Percentiles rank a stretch among this genome's conserved stretches.
These are phyloP conservation scores for Sinocyclocheilus anophthalmus DNA, from an alignment of 2,113 vertebrate species.

Conservation along the genomic window DNA sequence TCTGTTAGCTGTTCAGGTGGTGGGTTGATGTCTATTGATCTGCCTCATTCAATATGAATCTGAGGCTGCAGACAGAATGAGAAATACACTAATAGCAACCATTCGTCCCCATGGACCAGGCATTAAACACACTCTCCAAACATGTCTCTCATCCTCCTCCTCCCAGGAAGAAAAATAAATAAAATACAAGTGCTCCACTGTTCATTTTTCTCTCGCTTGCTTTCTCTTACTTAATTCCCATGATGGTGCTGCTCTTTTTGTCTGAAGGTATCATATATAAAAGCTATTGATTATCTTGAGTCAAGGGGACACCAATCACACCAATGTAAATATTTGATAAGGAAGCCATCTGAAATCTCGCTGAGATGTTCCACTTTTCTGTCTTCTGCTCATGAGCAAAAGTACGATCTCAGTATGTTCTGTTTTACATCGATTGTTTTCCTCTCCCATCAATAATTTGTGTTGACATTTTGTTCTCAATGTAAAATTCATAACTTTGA, in stretches of 20 bases:
- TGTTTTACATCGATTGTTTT: conserved; percentile 5
- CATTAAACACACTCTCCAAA: conserved; percentile 48
- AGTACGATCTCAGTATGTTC: not conserved
- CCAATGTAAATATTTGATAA: conserved; percentile 58
- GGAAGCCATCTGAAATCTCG: conserved; percentile 31
- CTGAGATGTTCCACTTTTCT: conserved; percentile 40
- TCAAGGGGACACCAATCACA: conserved; percentile 41
- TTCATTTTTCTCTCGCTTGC: conserved; percentile 27
- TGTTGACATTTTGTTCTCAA: not conserved
- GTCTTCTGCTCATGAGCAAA: not conserved
- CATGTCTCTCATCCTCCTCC: conserved; percentile 27
- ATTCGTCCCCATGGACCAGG: conserved; percentile 45
- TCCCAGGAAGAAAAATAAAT: not conserved
- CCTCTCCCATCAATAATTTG: not conserved
- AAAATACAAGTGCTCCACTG: conserved; percentile 18
- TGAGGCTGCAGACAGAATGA: conserved; percentile 45
- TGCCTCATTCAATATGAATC: conserved; percentile 54
- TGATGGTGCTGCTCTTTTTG: conserved; percentile 25
- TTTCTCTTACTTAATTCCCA: conserved; percentile 27
- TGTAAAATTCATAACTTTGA: not conserved
- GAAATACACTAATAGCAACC: conserved; percentile 44
- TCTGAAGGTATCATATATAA: conserved; percentile 43
- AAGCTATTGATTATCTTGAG: conserved; percentile 53
- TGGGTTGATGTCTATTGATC: conserved; percentile 57
- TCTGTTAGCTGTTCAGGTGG: conserved; percentile 45